Percentiles rank a stretch among this genome's conserved stretches.
phyloP scores from a whole-genome alignment of 2,888 invertebrate genomes.

The Marasmarcha lunaedactyla region DNA sequence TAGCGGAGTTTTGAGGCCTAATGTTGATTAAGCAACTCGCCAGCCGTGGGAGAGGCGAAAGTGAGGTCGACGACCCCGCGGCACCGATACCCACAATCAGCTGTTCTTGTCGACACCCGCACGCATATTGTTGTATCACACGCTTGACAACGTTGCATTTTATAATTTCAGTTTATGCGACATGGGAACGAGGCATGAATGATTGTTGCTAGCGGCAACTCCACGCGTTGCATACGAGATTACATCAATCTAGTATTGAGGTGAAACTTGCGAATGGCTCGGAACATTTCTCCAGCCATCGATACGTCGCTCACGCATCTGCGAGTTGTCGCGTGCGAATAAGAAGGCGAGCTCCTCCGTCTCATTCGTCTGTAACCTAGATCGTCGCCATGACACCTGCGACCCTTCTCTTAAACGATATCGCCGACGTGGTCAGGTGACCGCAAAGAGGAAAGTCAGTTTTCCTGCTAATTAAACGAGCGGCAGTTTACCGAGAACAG shows the following conservation, averaged over 20 bases:
- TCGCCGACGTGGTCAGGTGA: slow-evolving; percentile 7
- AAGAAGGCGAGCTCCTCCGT: slow-evolving; percentile 25
- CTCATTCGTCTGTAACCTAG: slow-evolving; percentile 37
- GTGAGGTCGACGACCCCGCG: slow-evolving; percentile 57
- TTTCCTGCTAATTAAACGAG: neutral
- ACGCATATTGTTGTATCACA: slow-evolving; percentile 13
- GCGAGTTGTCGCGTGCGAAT: slow-evolving; percentile 18
- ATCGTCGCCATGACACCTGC: slow-evolving; percentile 36
- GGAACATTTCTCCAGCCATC: slow-evolving; percentile 26
- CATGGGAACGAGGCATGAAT: slow-evolving; percentile 5
- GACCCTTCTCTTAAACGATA: slow-evolving; percentile 34
- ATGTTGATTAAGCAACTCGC: slow-evolving; percentile 41
- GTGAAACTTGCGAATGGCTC: slow-evolving; percentile 32
- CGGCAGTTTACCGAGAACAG: neutral
- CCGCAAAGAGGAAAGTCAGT: neutral
- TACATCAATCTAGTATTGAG: slow-evolving; percentile 26
- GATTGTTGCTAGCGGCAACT: neutral
- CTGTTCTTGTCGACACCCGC: slow-evolving; percentile 45
- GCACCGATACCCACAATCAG: slow-evolving; percentile 51
- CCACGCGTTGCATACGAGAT: slow-evolving; percentile 22
- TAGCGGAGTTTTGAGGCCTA: no score
- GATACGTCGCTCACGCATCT: slow-evolving; percentile 24
- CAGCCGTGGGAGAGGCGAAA: slow-evolving; percentile 63
- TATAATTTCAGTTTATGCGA: neutral
- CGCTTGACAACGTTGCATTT: neutral